Conservation (phyloP, 2,797 vertebrate species). For the Gorsachius magnificus region DNA sequence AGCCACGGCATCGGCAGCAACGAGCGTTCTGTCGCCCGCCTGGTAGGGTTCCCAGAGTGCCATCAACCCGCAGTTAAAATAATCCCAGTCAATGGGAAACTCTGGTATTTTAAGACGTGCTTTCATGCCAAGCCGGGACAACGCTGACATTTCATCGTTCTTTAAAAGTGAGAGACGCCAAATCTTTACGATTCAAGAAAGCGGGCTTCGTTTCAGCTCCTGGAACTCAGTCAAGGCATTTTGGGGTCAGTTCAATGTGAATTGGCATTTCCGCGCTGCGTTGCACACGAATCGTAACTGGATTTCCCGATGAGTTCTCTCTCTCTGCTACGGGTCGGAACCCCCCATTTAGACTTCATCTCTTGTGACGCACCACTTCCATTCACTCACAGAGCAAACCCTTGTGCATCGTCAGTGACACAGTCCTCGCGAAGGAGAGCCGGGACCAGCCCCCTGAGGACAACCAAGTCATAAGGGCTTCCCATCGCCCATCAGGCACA, state of each 20-base stretch:
- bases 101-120: not conserved
- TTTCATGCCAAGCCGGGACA: not conserved
- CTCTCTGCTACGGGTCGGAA: not conserved
- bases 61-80: not conserved
- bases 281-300: fast-evolving
- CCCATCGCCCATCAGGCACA: not conserved
- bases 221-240: not conserved
- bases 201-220: not conserved
- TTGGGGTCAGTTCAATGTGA: fast-evolving
- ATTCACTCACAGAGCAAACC: not conserved
- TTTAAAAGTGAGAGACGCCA: not conserved
- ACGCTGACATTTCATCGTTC: fast-evolving
- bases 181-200: fast-evolving
- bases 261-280: fast-evolving
- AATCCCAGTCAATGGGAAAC: fast-evolving
- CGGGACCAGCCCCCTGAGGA: not conserved
- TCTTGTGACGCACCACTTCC: fast-evolving
- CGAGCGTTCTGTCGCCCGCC: fast-evolving
- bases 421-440: fast-evolving
- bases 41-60: fast-evolving
- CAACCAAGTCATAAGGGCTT: not conserved
- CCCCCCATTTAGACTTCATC: no score
- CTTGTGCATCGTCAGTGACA: fast-evolving
- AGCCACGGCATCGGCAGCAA: fast-evolving
- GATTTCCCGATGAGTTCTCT: fast-evolving